Evolutionary conservation across 2,888 invertebrate genomes (phyloP), one percentile per base, ranked within the genome.

Genomic region (Alloscopus bannaensis): DNA sequence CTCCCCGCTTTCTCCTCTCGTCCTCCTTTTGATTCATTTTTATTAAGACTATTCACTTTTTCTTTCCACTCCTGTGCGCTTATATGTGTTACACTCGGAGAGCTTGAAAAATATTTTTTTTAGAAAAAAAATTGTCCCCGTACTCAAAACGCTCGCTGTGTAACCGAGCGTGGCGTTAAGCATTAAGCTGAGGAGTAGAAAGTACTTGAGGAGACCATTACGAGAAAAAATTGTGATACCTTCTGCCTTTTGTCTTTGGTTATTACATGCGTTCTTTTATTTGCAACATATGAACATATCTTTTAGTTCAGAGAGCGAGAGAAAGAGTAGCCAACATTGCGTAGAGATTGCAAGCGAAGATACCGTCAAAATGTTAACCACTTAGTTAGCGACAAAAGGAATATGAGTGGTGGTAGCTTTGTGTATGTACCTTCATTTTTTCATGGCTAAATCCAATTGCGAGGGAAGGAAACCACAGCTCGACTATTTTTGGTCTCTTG

Each of bases 21-120:
- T 64, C 40, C 76, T 68, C 75, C n/a, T n/a, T 83, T 81, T 81
- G 77, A 83, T 83, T 84, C 84, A 83, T 84, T 84, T 82, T 82
- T 83, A 81, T 82, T 82, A 84, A 80, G 64, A 42, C 31, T 28
- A 13, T 42, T 11, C 59, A 8, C 29, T 29, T 31, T 11, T 31
- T 20, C 42, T 40, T 40, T 59, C 18, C n/a, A 8, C 28, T n/a
- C 36, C 18, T 40, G 42, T 57, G 28, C 66, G 52, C n/a, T n/a
- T n/a, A n/a, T n/a, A n/a, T n/a, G 31, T 3, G 47, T 24, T 42
- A 55, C 55, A 26, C 28, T 47, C 28, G n/a, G 31, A 62, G 18
- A n/a, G n/a, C n/a, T n/a, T n/a, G n/a, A n/a, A n/a, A n/a, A n/a
- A n/a, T n/a, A n/a, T n/a, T n/a, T n/a, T n/a, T n/a, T n/a, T n/a